These are phyloP conservation scores for Andrena bicolor DNA, from an alignment of 2,888 invertebrate species.

Conservation along the genomic window DNA sequence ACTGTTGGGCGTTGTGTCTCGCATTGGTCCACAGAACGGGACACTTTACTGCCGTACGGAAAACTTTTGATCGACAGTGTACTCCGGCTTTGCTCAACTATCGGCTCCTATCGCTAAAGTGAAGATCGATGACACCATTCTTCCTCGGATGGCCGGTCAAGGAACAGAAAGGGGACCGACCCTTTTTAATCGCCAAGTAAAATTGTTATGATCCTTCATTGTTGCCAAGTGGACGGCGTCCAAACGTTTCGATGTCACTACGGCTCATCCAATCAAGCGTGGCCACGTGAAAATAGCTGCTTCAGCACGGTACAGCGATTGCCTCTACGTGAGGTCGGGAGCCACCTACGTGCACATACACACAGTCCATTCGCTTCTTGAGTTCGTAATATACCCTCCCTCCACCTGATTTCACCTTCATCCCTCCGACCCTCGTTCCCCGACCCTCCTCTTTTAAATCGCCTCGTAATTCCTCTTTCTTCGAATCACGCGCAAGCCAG, in stretches of 20 bases:
- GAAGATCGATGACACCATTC: slow-evolving; percentile 53
- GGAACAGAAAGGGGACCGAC: slow-evolving; percentile 22
- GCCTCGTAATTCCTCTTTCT: slow-evolving; percentile 47
- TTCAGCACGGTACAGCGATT: slow-evolving; percentile 73
- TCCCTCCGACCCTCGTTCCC: slow-evolving; percentile 9
- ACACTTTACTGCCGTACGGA: background rate
- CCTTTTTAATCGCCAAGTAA: slow-evolving; percentile 66
- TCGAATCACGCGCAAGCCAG: slow-evolving; percentile 25
- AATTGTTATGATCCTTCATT: slow-evolving; percentile 72
- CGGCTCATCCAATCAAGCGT: slow-evolving; percentile 76
- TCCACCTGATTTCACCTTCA: slow-evolving; percentile 31
- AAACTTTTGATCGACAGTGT: slow-evolving; percentile 45
- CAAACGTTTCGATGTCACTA: slow-evolving; percentile 75
- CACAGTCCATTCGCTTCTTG: slow-evolving; percentile 45
- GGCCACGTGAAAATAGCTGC: slow-evolving; percentile 75
- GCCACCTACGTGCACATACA: slow-evolving; percentile 32
- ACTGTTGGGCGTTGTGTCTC: slow-evolving; percentile 26
- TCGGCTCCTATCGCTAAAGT: slow-evolving; percentile 39
- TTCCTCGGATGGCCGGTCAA: slow-evolving; percentile 40
- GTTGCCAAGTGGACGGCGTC: slow-evolving; percentile 76
- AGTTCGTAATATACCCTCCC: slow-evolving; percentile 55
- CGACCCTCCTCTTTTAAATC: slow-evolving; percentile 39
- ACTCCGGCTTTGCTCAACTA: slow-evolving; percentile 33
- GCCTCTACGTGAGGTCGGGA: slow-evolving; percentile 65
- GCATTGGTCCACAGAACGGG: background rate